Evolutionary conservation across 2,113 vertebrate genomes (phyloP), one percentile per base, ranked within the genome.

Genomic region (Pelodiscus sinensis): DNA sequence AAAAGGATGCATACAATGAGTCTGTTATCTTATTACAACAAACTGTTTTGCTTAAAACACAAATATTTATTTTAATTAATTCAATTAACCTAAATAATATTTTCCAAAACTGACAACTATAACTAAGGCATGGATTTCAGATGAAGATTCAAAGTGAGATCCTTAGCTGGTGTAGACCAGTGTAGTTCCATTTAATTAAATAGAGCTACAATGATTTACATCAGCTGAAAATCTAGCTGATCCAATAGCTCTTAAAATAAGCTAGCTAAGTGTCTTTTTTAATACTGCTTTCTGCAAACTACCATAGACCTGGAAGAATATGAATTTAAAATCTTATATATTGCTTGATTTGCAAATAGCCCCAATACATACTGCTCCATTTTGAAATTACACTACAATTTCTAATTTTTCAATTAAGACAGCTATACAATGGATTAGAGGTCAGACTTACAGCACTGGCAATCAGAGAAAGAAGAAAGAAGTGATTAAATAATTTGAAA

Each of bases 21-120:
- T 82, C 90, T 93, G 90, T 94, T 97, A 88, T 95, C 94, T 94
- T 97, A 93, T 95, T 89, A 97, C 65, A 97, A 97, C 88, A 96
- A 97, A 97, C 93, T 95, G 94, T 90, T 97, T 95, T 94, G 91
- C 96, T 96, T 96, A 93, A 97, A 97, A 96, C 84, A 86, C 92
- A 97, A 97, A 97, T 95, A 97, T 97, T 98, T 97, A 97, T 96
- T 97, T 97, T 96, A 95, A 97, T 97, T 97, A 96, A 97, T 97
- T 96, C 87, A 92, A 96, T 97, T 97, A 97, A 94, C 85, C 79
- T 94, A 97, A 97, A 94, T 97, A 96, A 95, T 96, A 93, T 96
- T 94, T 97, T 89, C 93, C 84, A 94, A 85, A 96, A 86, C 71
- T 83, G 92, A 97, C 73, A 97, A 89, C 91, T 92, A 92, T 84